Evolutionary conservation across 2,797 vertebrate genomes (phyloP), one percentile per base, ranked within the genome.

Genomic region (Nannoperca obscura): DNA sequence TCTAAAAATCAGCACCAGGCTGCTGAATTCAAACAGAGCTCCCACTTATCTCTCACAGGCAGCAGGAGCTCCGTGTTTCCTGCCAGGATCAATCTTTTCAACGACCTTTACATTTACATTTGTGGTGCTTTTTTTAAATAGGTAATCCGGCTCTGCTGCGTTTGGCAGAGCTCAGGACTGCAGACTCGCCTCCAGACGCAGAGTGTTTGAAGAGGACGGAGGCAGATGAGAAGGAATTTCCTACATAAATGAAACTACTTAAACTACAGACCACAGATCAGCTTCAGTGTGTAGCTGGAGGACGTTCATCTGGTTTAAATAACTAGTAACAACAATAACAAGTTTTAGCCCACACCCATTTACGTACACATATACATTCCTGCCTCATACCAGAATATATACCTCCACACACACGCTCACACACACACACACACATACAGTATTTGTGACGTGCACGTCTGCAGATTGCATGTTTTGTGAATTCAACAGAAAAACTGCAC

Each of bases 321-420:
- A 2, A 40, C 30, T 12, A n/a, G n/a, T n/a, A n/a, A n/a, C n/a
- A n/a, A n/a, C n/a, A n/a, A n/a, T n/a, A n/a, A n/a, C 24, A 27
- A 8, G 34, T 34, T 34, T 34, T 34, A 34, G 49, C 24, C 12
- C 71, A 64, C 71, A 60, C 71, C 59, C 59, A 11, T n/a, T n/a
- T 19, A 53, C 27, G 1, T 6, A 49, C 7, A 36, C 19, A 20
- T 15, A 3, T 42, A 52, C 42, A 74, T 74, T 69, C 52, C 44
- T 68, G 69, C 38, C 15, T 27, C 62, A 80, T 74, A 68, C 63
- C 58, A 63, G 4, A 62, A n/a, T 5, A n/a, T 24, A 24, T 34
- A 54, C 36, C 17, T 40, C 27, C 50, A 52, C 11, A 61, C 49
- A 55, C 40, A 53, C 34, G 34, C 38, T 19, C 17, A 52, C 10